Conservation (phyloP, 2,888 invertebrate genomes). For the Tachina grossa region DNA sequence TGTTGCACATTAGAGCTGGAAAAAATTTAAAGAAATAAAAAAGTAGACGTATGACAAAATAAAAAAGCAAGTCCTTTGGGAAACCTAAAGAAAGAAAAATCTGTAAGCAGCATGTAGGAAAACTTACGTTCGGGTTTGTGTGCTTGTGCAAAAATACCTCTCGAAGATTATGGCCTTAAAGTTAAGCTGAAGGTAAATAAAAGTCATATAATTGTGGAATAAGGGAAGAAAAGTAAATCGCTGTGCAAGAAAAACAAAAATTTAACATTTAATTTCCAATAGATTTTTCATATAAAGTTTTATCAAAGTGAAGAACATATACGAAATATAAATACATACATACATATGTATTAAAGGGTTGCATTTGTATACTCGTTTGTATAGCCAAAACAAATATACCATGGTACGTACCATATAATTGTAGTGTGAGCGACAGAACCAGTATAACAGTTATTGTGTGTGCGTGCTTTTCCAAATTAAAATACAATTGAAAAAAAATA, state of each 20-base stretch:
- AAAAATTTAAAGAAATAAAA: not conserved
- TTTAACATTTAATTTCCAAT: conserved; percentile 63
- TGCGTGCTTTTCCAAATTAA: too few relatives aligned
- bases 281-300: conserved; percentile 63
- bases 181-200: conserved; percentile 62
- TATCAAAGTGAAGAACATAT: conserved; percentile 76
- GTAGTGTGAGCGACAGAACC: too few relatives aligned
- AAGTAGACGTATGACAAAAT: conserved; percentile 19
- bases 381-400: too few relatives aligned
- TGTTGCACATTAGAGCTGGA: conserved; percentile 50
- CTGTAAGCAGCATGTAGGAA: not conserved
- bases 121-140: not conserved
- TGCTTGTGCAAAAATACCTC: not conserved
- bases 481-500: too few relatives aligned
- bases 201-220: conserved; percentile 44
- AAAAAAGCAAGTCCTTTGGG: conserved; percentile 59
- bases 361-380: too few relatives aligned
- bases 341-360: too few relatives aligned
- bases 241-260: conserved; percentile 48
- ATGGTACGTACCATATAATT: too few relatives aligned
- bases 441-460: too few relatives aligned
- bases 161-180: conserved; percentile 42
- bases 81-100: conserved; percentile 5
- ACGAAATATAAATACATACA: conserved; percentile 2
- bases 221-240: conserved; percentile 32